These are phyloP conservation scores for Nasonia longicornis DNA, from an alignment of 1,140 invertebrate genomes.

Conservation along the genomic window DNA sequence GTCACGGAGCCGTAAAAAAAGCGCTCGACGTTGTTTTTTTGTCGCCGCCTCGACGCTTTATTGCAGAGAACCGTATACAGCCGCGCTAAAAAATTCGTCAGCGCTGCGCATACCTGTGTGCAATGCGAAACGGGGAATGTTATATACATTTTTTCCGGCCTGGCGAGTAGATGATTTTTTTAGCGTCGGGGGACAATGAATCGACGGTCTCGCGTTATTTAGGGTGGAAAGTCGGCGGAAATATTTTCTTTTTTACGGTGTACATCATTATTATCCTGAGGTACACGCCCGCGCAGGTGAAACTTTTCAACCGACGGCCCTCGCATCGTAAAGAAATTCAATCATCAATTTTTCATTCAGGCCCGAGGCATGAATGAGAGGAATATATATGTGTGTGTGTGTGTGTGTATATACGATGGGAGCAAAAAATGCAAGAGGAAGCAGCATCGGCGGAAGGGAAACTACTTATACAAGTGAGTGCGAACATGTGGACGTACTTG, in stretches of 20 bases:
- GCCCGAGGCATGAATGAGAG: background rate
- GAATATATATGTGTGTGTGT: background rate
- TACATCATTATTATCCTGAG: background rate
- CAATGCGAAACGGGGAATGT: background rate
- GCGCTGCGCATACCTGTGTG: background rate
- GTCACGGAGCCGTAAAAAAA: constrained; percentile 2
- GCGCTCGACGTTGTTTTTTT: constrained; percentile 5
- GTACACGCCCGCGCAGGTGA: no score
- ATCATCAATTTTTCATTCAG: background rate
- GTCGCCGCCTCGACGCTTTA: no score
- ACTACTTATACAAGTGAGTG: constrained; percentile 34
- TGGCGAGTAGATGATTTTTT: background rate
- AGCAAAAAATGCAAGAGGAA: background rate
- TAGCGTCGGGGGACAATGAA: background rate
- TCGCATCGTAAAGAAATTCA: background rate
- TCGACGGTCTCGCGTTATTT: background rate
- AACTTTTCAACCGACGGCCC: no score
- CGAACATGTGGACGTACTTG: constrained; percentile 55
- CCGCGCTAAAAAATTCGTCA: constrained; percentile 5
- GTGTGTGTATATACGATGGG: background rate
- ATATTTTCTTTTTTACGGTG: background rate
- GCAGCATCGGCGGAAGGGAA: constrained; percentile 23
- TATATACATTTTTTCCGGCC: background rate
- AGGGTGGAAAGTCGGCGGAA: background rate
- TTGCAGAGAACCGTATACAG: background rate